Base-by-base conservation (phyloP, 2,113 vertebrate genomes). In the Aphyosemion australe region DNA sequence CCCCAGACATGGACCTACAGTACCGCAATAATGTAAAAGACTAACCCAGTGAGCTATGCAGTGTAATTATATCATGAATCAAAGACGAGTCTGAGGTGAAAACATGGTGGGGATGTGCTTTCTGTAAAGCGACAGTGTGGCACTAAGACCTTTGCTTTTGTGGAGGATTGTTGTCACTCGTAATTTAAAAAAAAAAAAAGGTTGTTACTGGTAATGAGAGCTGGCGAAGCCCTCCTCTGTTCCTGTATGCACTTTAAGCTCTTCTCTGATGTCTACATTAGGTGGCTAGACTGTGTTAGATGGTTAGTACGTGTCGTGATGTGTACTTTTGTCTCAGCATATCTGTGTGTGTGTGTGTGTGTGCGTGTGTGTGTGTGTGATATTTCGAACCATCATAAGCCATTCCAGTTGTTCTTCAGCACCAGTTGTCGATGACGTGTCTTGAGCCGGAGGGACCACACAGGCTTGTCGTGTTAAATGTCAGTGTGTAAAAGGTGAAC, bases 41-140 rank as follows among this genome's bases (percentile, higher is more conserved):
- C 88, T 91, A 89, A 92, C 89, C 93, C 91, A 8, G 92, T 93
- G 94, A 96, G 95, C 96, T 98, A 98, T 98, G 97, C 97, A 98
- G 95, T 93, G 92, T 88, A 82, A 85, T 84, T 83, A 69, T 43
- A 67, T 69, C 76, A 72, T 61, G 78, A 84, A 65, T 79, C 75
- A 65, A 63, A 74, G 64, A 69, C 45, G 69, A 78, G 67, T 79
- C 68, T 72, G 78, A 87, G 79, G 75, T 88, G 59, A 69, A 82
- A 64, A 57, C 56, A 65, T 54, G n/a, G 64, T 78, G 34, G 73
- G 75, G 75, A 73, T 57, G 13, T 61, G 76, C 61, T 84, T 71
- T 65, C 60, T 61, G 65, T 65, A 71, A 72, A 76, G 69, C 60
- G 50, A 45, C 74, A 65, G 64, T 49, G 75, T 61, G 69, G 65